Evolutionary conservation across 92 coral and sea anemone species (phyloP).

Genomic region (Paramuricea clavata): DNA sequence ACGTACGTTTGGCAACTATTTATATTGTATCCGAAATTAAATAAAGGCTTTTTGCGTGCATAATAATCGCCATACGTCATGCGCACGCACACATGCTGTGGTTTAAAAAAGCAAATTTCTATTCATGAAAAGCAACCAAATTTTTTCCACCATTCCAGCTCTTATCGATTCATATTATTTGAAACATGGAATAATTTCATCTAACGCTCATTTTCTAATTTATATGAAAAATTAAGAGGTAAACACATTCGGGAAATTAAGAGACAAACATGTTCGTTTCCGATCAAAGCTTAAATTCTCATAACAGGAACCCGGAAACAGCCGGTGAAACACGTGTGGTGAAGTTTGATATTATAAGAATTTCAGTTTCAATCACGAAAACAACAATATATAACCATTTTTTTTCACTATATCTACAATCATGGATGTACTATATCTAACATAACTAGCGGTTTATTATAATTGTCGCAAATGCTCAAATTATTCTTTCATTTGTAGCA

Average conservation of each 20-base stretch:
- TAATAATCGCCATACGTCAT: constrained; percentile 99
- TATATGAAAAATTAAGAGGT: neutral
- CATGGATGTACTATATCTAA: neutral
- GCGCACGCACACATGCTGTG: constrained; percentile 96
- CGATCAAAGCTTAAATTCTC: constrained; percentile 88
- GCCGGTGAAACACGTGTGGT: constrained; percentile 90
- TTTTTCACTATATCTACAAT: neutral
- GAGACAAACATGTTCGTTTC: neutral
- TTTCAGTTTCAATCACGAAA: constrained; percentile 43
- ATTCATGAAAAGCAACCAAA: neutral
- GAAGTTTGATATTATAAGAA: constrained; percentile 63
- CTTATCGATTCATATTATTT: neutral
- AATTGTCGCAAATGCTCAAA: neutral
- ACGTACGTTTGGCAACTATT: neutral
- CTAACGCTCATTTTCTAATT: neutral
- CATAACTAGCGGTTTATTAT: neutral
- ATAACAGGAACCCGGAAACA: constrained; percentile 66
- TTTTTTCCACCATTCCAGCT: neutral
- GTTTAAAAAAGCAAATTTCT: constrained; percentile 35
- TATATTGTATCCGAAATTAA: too few species aligned
- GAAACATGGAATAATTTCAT: neutral
- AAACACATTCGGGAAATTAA: neutral
- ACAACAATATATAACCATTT: neutral
- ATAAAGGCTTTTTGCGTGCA: constrained; percentile 96
- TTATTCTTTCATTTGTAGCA: neutral